phyloP scores from a whole-genome alignment of 2,888 invertebrate species.

The Eupithecia vulgata region DNA sequence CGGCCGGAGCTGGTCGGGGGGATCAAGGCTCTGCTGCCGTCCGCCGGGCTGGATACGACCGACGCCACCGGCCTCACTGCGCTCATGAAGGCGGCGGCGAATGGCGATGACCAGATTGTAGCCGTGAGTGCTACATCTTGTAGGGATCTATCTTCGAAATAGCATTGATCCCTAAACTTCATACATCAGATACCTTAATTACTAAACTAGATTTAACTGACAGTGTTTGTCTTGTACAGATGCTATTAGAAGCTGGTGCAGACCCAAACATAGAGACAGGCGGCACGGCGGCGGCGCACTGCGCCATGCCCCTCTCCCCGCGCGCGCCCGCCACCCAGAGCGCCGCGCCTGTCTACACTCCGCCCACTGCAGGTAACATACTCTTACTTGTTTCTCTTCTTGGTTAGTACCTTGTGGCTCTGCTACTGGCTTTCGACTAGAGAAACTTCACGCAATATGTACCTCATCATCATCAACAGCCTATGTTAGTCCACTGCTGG shows the following conservation, averaged over 20 bases:
- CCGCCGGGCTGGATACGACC: constrained; percentile 88
- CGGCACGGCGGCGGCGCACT: constrained; percentile 72
- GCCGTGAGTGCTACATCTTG: constrained; percentile 64
- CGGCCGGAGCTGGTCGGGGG: constrained; percentile 91
- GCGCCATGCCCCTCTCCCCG: constrained; percentile 68
- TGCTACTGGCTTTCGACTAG: too few relatives aligned
- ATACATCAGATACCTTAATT: too few relatives aligned
- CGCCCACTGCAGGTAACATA: constrained; percentile 69
- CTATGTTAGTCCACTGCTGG: too few relatives aligned
- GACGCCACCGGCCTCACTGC: constrained; percentile 92
- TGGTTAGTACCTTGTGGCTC: too few relatives aligned
- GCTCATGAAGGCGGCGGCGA: constrained; percentile 91
- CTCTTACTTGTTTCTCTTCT: not conserved
- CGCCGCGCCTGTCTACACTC: constrained; percentile 63
- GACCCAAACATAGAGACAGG: constrained; percentile 93
- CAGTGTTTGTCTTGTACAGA: constrained; percentile 60
- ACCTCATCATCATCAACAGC: too few relatives aligned
- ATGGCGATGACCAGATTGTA: constrained; percentile 91
- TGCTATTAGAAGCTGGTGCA: constrained; percentile 91
- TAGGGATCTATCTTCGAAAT: too few relatives aligned
- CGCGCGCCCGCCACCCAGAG: constrained; percentile 60
- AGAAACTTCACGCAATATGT: too few relatives aligned
- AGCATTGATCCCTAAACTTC: too few relatives aligned
- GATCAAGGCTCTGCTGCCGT: constrained; percentile 88
- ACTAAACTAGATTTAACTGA: not conserved